phyloP scores from a whole-genome alignment of 2,888 invertebrate species.

The Drosophila limbata region DNA sequence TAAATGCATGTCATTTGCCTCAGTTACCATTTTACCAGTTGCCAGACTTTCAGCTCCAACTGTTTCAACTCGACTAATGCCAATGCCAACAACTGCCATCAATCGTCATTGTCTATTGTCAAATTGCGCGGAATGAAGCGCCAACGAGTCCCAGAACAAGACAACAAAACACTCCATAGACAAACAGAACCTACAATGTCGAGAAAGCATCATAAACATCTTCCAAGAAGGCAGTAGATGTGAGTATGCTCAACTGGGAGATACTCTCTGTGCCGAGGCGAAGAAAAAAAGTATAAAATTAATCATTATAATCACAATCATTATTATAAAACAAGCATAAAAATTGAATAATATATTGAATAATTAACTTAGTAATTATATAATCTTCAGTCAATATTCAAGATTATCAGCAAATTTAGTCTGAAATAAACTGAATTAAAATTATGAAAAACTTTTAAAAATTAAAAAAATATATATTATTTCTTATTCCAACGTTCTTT shows the following conservation, averaged over 20 bases:
- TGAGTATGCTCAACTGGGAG: not conserved
- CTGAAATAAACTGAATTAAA: no score
- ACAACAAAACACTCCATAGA: conserved; percentile 42
- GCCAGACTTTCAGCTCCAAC: conserved; percentile 1
- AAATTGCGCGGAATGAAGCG: conserved; percentile 71
- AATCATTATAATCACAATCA: no score
- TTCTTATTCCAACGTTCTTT: not conserved
- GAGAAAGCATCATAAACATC: conserved; percentile 26
- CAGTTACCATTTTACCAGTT: conserved; percentile 24
- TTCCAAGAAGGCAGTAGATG: not conserved
- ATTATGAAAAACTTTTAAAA: no score
- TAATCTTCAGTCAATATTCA: no score
- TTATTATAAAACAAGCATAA: not conserved
- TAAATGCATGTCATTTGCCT: conserved; percentile 75
- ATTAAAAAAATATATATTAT: no score
- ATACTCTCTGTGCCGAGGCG: conserved; percentile 1
- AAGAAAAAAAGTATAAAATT: no score
- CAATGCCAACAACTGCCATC: conserved; percentile 46
- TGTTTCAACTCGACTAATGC: conserved; percentile 5
- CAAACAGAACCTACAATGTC: conserved; percentile 48
- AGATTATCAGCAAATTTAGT: no score
- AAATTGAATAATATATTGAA: not conserved
- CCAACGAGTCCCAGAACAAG: conserved; percentile 35
- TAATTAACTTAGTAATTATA: no score
- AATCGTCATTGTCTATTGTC: conserved; percentile 73